Base-by-base conservation (phyloP, 2,888 invertebrate species). In the Drosophila paramelanica region DNA sequence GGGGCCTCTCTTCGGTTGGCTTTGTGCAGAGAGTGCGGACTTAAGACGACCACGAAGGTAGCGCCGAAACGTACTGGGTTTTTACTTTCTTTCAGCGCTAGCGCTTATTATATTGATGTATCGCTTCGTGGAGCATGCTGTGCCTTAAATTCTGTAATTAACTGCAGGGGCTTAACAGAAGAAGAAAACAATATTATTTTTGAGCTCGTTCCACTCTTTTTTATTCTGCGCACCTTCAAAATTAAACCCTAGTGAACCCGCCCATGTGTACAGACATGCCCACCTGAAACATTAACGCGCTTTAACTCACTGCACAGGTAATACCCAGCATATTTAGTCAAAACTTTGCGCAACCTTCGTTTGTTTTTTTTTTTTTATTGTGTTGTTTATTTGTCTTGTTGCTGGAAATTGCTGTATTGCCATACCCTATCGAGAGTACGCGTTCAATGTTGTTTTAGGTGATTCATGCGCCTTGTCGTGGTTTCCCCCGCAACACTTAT, bases 301-400 rank as follows among this genome's bases (percentile, higher is more conserved):
- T 59, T 31, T 27, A 42, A n/a, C 55, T 41, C 17, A 49, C 17
- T 38, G 43, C 46, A 68, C 75, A 67, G 85, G 82, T 80, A 80
- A 68, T 83, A 59, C 85, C 85, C 85, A 64, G 20, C 17, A 38
- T 46, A 62, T 47, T 55, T 55, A 59, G 58, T 45, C 60, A 64
- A 72, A 39, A 41, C 38, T 67, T 83, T 85, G 70, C 68, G 81
- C 79, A 85, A 83, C 85, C 82, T 82, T 85, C 69, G 60, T n/a
- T 51, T 61, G 61, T 66, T 76, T 73, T 55, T 65, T 17, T 17
- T 17, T 17, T 17, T 17, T 17, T 17, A 1, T 17, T 45, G 47
- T 36, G 49, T 62, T 45, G 33, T 73, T 59, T 46, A 8, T 11
- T 33, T 42, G 25, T 46, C 43, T 61, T 50, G 42, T 43, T 20